phyloP scores from a whole-genome alignment of 1,140 invertebrate species.

The honey bee (Apis mellifera) region DNA sequence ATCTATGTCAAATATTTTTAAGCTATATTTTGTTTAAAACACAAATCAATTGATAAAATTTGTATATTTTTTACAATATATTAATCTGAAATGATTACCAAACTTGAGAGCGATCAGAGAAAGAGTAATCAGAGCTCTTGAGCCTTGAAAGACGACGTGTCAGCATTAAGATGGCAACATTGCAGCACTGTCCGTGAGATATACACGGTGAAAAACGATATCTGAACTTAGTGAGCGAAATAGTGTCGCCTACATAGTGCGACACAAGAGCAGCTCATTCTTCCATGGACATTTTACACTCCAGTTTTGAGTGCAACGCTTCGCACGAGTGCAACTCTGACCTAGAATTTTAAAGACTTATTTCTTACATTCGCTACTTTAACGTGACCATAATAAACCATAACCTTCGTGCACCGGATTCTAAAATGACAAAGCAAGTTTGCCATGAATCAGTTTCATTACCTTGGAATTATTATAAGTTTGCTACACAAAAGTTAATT shows the following conservation, averaged over 20 bases:
- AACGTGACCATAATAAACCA: constrained; percentile 37
- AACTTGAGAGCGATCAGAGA: background rate
- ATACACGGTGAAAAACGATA: constrained; percentile 37
- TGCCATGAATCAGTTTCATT: constrained; percentile 15
- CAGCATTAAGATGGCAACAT: background rate
- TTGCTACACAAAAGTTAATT: background rate
- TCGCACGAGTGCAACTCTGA: constrained; percentile 20
- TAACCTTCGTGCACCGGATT: constrained; percentile 33
- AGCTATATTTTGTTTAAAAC: too few species aligned
- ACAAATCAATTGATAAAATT: background rate
- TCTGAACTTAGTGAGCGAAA: constrained; percentile 23
- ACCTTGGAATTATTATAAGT: constrained; percentile 5
- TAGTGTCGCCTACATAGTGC: constrained; percentile 16
- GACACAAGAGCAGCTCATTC: background rate
- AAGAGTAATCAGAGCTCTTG: background rate
- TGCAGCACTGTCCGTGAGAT: background rate
- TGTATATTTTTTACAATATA: background rate
- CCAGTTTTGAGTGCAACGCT: constrained; percentile 5
- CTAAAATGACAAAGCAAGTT: constrained; percentile 18
- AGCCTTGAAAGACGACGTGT: constrained; percentile 9
- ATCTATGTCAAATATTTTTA: too few species aligned
- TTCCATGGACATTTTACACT: constrained; percentile 19
- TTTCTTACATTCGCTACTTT: constrained; percentile 5
- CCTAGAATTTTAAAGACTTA: constrained; percentile 48
- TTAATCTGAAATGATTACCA: background rate